Base-by-base conservation (phyloP, 2,888 invertebrate genomes). In the Lomographa bimaculata region DNA sequence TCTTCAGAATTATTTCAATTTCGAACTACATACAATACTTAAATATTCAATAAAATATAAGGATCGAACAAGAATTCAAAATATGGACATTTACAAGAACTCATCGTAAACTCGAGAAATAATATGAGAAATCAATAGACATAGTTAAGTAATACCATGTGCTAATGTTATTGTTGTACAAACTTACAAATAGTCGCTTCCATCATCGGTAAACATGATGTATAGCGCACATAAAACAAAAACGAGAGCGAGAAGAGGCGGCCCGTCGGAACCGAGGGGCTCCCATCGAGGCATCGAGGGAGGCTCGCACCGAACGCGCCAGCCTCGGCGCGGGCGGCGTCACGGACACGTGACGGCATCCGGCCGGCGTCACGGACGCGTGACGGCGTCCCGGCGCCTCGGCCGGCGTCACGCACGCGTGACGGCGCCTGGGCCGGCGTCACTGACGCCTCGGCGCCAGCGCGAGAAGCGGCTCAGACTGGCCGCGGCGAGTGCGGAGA, bases 401-500 rank as follows among this genome's bases (percentile, higher is more conserved):
- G 56, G 61, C 37, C 54, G 63, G 62, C 57, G 54, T 56, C 54
- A 62, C 58, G 56, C 64, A 62, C 64, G 60, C 60, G 52, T 45
- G 27, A 7, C 14, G 28, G 9, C 24, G 54, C 50, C 50, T 45
- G 39, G 45, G 46, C 39, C 57, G 62, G 64, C 57, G 54, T 56
- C 53, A 54, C 54, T 4, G 14, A 4, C 57, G 60, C 63, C 60
- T 58, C 63, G 57, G 58, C 64, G 64, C 59, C 18, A 9, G 50
- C 65, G 70, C 74, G 82, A 82, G 79, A 80, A 83, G 83, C 85
- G 85, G 83, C 83, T 75, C 79, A 76, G 83, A 81, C 80, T 69
- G 68, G 81, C 83, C 82, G 81, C 80, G 69, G 72, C 79, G 63
- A 69, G 73, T 30, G 4, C 35, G 17, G 70, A 71, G 73, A 65